Evolutionary conservation across 2,888 invertebrate genomes (phyloP), one percentile per base, ranked within the genome.

Genomic region (Sipha maydis): DNA sequence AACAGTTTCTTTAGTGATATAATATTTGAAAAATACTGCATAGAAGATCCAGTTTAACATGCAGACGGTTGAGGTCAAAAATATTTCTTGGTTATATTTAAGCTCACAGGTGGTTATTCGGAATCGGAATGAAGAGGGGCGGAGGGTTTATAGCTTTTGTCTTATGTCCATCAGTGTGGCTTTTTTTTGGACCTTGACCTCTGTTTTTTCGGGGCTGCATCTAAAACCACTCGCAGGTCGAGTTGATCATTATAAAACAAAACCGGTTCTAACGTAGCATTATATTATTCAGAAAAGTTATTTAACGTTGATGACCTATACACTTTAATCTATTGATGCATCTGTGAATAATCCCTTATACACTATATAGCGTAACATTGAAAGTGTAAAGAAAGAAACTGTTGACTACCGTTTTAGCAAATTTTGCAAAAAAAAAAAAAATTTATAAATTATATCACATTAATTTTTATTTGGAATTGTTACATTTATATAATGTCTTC

Each of bases 101-200:
- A 88, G 80, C 80, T 80, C 34, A 31, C 73, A 31, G 88, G 82
- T 25, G 67, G 88, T 80, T 75, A 9, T 69, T 69, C 38, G n/a
- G 41, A 61, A 56, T 69, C 38, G n/a, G 41, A 61, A 56, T 1
- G 61, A n/a, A 41, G 73, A 19, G 75, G 48, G 67, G 28, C 38
- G 82, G 41, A 82, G 82, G 82, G 82, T 88, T 88, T 88, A 88
- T 88, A 82, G 88, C 88, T 88, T 88, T 88, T 88, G 88, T 88
- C 76, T 88, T 82, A 88, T 80, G 86, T 79, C 56, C 80, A 25
- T 80, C 86, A 31, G 67, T 7, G 80, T 75, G 73, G 79, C 41
- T 75, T 88, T 75, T 80, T 77, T 71, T 34, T 71, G 73, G 88
- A 80, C 88, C 88, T 88, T 88, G 88, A 88, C 88, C 88, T 88